These are phyloP conservation scores for Encarsia formosa DNA, from an alignment of 2,888 invertebrate genomes.

Conservation along the genomic window DNA sequence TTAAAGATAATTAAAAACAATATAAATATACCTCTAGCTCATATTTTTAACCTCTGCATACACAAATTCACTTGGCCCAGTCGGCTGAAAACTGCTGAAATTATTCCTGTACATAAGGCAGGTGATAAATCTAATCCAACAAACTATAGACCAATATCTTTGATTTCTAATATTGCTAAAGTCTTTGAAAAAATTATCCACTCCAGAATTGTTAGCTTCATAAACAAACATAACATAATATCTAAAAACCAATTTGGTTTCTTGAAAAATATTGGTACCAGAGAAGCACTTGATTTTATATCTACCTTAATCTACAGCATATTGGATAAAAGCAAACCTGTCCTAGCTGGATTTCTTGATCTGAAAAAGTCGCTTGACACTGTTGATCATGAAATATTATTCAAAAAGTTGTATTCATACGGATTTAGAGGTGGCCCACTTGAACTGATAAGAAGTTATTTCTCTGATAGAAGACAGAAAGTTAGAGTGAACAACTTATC, in stretches of 20 bases:
- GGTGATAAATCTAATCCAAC: background rate
- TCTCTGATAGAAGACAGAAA: background rate
- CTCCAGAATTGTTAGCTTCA: background rate
- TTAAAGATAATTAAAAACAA: background rate
- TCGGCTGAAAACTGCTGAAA: background rate
- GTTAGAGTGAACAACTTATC: background rate
- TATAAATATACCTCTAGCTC: background rate
- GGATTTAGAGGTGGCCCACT: background rate
- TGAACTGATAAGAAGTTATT: background rate
- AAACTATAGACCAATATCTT: slow-evolving; percentile 7
- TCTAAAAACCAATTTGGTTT: slow-evolving; percentile 1
- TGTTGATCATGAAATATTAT: background rate
- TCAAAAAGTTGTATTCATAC: background rate
- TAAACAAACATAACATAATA: background rate
- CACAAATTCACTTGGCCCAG: background rate
- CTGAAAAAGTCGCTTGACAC: too few species aligned
- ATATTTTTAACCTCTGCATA: background rate
- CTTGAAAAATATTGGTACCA: background rate
- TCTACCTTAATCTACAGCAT: background rate
- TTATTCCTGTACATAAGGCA: background rate
- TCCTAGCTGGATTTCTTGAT: too few species aligned
- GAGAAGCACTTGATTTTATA: background rate
- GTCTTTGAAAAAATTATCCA: slow-evolving; percentile 3
- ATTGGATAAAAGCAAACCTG: background rate
- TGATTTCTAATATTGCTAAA: slow-evolving; percentile 5